These are phyloP conservation scores for Tipula vernalis DNA, from an alignment of 2,888 invertebrate genomes.

Conservation along the genomic window DNA sequence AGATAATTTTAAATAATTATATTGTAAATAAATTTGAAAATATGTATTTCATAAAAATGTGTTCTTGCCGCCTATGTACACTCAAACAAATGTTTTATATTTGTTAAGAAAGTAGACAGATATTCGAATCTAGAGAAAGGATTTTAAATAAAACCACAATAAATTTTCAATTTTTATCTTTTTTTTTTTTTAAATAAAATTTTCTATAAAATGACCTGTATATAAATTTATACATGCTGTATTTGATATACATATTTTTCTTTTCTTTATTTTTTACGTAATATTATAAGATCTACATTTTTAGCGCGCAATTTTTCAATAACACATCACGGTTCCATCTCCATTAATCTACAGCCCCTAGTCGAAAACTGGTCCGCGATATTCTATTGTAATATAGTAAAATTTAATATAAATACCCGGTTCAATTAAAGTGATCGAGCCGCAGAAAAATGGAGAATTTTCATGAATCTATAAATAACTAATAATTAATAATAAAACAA, in stretches of 20 bases:
- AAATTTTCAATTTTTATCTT: not conserved
- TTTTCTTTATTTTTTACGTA: not conserved
- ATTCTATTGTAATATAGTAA: not conserved
- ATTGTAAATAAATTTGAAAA: not conserved
- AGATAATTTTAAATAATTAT: not conserved
- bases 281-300: not conserved
- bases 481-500: not conserved
- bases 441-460: not conserved
- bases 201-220: conserved; percentile 4
- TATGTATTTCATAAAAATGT: not conserved
- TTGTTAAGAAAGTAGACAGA: too few relatives aligned
- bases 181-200: not conserved
- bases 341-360: not conserved
- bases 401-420: not conserved
- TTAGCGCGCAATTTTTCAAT: not conserved
- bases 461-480: not conserved
- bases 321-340: not conserved
- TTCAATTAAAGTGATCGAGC: not conserved
- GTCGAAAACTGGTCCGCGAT: not conserved
- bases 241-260: not conserved
- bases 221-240: not conserved
- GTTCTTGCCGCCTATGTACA: too few relatives aligned
- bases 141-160: not conserved
- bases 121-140: too few relatives aligned
- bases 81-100: too few relatives aligned